phyloP scores from a whole-genome alignment of 2,888 invertebrate species.

The Rhyacophila evoluta region DNA sequence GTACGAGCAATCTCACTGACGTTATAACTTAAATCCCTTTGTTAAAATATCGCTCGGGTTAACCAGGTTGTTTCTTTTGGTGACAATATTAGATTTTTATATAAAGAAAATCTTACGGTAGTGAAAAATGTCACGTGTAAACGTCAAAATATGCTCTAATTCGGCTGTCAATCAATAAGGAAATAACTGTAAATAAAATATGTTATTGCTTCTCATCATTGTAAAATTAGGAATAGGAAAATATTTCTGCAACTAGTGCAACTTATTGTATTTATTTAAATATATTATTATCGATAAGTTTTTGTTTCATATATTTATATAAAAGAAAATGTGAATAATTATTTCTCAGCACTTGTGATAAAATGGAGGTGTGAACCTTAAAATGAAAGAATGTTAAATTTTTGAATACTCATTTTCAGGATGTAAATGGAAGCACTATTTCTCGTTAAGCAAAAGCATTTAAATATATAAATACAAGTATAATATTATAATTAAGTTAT shows the following conservation, averaged over 20 bases:
- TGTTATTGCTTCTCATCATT: slow-evolving; percentile 34
- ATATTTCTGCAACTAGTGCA: slow-evolving; percentile 48
- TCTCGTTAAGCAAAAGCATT: slow-evolving; percentile 19
- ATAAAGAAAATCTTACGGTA: slow-evolving; percentile 38
- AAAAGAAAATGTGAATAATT: slow-evolving; percentile 50
- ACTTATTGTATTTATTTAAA: slow-evolving; percentile 29
- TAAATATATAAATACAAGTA: slow-evolving; percentile 17
- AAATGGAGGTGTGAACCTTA: background rate
- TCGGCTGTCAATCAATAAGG: slow-evolving; percentile 51
- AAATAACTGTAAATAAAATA: slow-evolving; percentile 50
- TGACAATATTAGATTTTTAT: slow-evolving; percentile 54
- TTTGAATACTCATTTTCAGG: slow-evolving; percentile 25
- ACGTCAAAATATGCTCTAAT: slow-evolving; percentile 46
- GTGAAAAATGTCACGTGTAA: slow-evolving; percentile 44
- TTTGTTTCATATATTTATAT: slow-evolving; percentile 27
- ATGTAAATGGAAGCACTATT: slow-evolving; percentile 21
- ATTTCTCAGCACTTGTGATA: slow-evolving; percentile 48
- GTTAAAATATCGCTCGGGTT: slow-evolving; percentile 32
- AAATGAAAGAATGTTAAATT: slow-evolving; percentile 19
- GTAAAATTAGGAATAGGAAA: slow-evolving; percentile 36
- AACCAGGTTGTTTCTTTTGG: slow-evolving; percentile 49
- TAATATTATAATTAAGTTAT: slow-evolving; percentile 9
- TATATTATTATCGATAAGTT: slow-evolving; percentile 27
- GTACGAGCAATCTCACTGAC: slow-evolving; percentile 23
- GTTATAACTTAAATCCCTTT: slow-evolving; percentile 19